Conservation (phyloP, 2,888 invertebrate species). For the Podabrus alpinus region DNA sequence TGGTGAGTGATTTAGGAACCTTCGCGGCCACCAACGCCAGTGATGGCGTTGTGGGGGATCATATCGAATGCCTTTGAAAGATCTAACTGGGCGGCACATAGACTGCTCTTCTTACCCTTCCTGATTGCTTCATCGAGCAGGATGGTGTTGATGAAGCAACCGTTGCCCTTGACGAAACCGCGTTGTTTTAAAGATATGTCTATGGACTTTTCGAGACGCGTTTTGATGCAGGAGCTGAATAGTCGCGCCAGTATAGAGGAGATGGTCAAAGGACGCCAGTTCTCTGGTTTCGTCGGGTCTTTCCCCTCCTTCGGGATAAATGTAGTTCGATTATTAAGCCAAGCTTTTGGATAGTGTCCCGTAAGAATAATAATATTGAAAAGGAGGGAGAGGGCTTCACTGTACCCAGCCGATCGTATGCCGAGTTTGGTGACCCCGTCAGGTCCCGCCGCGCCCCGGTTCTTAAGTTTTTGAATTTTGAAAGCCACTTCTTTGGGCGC, state of each 20-base stretch:
- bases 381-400: too few species aligned
- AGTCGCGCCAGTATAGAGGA: not conserved
- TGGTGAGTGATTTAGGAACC: not conserved
- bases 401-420: too few species aligned
- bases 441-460: too few species aligned
- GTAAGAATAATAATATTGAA: too few species aligned
- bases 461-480: too few species aligned
- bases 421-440: too few species aligned
- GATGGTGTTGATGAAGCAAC: not conserved
- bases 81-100: not conserved
- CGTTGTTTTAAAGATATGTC: not conserved
- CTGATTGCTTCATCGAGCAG: not conserved
- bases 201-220: not conserved
- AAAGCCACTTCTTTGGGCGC: too few species aligned
- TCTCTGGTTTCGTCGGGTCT: not conserved
- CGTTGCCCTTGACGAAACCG: too few species aligned
- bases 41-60: not conserved
- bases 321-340: too few species aligned
- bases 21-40: not conserved
- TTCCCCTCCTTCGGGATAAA: not conserved
- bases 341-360: too few species aligned
- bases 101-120: not conserved
- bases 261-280: not conserved
- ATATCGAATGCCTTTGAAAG: not conserved
- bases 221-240: not conserved